Conservation (phyloP, 2,888 invertebrate genomes). For the Stictocephala bisonia region DNA sequence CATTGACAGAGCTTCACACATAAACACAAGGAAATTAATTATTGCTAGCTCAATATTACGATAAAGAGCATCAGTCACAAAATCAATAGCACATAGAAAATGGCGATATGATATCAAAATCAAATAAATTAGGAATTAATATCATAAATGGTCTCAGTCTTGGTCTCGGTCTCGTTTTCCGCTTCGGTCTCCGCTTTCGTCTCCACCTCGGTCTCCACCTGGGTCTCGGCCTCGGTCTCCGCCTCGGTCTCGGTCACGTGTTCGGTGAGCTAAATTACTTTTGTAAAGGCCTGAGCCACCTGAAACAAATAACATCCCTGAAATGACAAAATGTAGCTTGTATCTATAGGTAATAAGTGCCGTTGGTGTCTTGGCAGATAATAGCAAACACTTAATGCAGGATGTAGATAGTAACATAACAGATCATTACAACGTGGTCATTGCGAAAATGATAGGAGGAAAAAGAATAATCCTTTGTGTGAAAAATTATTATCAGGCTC, state of each 20-base stretch:
- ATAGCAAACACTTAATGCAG: not conserved
- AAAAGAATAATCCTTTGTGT: too few relatives aligned
- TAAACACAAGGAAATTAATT: constrained; percentile 12
- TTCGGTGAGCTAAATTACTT: too few relatives aligned
- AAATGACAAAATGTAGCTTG: not conserved
- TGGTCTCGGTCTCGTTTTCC: too few relatives aligned
- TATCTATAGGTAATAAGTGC: not conserved
- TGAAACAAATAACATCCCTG: constrained; percentile 2
- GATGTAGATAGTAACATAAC: constrained; percentile 41
- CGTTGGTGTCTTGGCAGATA: not conserved
- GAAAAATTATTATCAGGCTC: too few relatives aligned
- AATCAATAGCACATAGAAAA: constrained; percentile 17
- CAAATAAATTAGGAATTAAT: not conserved
- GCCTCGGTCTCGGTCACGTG: too few relatives aligned
- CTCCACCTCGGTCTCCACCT: too few relatives aligned
- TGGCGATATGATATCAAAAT: not conserved
- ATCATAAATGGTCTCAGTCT: constrained; percentile 26
- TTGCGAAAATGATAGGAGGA: too few relatives aligned
- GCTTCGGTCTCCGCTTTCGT: too few relatives aligned
- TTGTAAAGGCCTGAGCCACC: not conserved
- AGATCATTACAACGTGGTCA: constrained; percentile 34
- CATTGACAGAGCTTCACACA: not conserved
- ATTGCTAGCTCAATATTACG: not conserved
- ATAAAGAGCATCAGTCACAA: constrained; percentile 12
- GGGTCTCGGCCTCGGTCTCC: too few relatives aligned